These are phyloP conservation scores for Hormaphis cornu DNA, from an alignment of 1,140 invertebrate species.

Conservation along the genomic window DNA sequence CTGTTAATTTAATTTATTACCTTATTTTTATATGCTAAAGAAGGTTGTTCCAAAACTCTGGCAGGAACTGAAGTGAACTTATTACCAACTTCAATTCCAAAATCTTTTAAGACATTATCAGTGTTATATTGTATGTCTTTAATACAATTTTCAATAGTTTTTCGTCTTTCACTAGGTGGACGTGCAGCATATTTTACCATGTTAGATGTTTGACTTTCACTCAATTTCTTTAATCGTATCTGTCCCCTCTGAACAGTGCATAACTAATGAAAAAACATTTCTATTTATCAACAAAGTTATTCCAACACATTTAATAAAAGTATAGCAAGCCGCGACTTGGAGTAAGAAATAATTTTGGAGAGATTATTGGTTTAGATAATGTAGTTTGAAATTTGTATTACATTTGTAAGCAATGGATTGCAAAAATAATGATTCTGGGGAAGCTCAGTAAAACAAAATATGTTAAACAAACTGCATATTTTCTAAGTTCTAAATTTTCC, in stretches of 20 bases:
- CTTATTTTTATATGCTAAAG: constrained; percentile 43
- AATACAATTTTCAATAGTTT: constrained; percentile 52
- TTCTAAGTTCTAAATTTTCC: too few species aligned
- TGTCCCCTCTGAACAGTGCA: constrained; percentile 45
- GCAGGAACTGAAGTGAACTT: constrained; percentile 50
- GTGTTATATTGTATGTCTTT: constrained; percentile 43
- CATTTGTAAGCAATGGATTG: too few species aligned
- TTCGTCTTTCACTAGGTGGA: constrained; percentile 48
- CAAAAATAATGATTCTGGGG: too few species aligned
- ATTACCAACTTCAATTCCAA: constrained; percentile 48
- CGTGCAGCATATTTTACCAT: constrained; percentile 60
- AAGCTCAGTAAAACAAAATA: too few species aligned
- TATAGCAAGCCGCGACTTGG: too few species aligned
- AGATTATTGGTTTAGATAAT: too few species aligned
- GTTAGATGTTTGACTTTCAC: constrained; percentile 49
- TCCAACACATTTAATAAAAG: background rate
- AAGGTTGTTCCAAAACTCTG: constrained; percentile 49
- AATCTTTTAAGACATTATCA: constrained; percentile 47
- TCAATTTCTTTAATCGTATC: constrained; percentile 47
- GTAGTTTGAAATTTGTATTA: too few species aligned
- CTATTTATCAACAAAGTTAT: background rate
- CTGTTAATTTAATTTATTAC: too few species aligned
- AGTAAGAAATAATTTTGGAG: too few species aligned
- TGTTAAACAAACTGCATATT: too few species aligned
- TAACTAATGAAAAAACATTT: constrained; percentile 16